Evolutionary conservation across 2,888 invertebrate genomes (phyloP), one percentile per base, ranked within the genome.

Genomic region (Nemoura dubitans): DNA sequence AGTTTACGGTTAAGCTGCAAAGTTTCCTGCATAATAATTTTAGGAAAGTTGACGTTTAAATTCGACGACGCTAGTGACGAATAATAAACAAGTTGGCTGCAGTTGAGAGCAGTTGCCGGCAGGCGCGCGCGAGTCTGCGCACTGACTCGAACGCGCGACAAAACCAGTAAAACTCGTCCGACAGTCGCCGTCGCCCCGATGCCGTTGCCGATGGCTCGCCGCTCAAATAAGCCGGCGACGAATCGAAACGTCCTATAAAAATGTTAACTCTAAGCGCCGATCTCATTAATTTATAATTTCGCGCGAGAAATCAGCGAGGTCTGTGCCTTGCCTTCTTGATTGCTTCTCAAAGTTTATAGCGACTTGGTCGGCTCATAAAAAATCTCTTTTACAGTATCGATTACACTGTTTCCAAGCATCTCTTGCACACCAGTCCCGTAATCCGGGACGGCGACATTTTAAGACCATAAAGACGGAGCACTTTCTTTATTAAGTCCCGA

Each of bases 51-150:
- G 59, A 59, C 59, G 59, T 59, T 59, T 59, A 59, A 59, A 59
- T 59, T 59, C 59, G 59, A 59, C 59, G 59, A 59, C 14, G 59
- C 59, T 14, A 21, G 59, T 21, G 59, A 59, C 59, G 59, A 59
- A 59, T 59, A 59, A 59, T 59, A 59, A 59, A 59, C 59, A 59
- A 59, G 59, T 59, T 59, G n/a, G n/a, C 59, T 59, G 59, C 59
- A 59, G 59, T 59, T 59, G 1, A 7, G 59, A 59, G 59, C 59
- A 59, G 14, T 59, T 59, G 16, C 59, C 1, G 21, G 21, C 59
- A 10, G 59, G 10, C 21, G 1, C 59, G 21, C 59, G 16, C 59
- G 6, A 21, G 59, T 36, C 36, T 3, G 36, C 36, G 36, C 14
- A 14, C 36, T 6, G 36, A 36, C 5, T 36, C 10, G 36, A 10